Conservation (phyloP, 92 coral and sea anemone species). For the Siderastrea siderea region DNA sequence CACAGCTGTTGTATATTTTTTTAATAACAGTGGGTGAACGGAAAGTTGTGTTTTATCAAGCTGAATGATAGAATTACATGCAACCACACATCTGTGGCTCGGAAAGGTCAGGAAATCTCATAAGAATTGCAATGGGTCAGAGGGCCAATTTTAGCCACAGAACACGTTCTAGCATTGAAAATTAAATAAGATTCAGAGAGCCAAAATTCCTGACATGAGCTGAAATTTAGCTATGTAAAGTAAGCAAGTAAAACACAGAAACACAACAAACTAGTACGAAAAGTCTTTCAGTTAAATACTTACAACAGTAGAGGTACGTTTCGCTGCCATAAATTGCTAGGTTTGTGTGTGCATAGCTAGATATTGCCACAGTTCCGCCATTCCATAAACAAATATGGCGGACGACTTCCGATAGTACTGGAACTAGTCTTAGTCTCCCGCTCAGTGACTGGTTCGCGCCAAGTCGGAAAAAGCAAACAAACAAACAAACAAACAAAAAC, state of each 20-base stretch:
- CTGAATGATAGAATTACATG: too few species aligned
- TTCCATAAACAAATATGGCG: conserved; percentile 34
- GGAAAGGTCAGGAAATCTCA: neutral
- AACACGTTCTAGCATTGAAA: too few species aligned
- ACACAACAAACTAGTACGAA: neutral
- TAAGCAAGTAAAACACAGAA: neutral
- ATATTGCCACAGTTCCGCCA: conserved; percentile 1
- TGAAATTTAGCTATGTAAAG: too few species aligned
- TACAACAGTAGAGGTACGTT: conserved; percentile 47
- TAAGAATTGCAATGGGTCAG: neutral
- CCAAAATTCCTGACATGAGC: too few species aligned
- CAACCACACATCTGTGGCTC: too few species aligned
- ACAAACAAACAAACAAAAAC: too few species aligned
- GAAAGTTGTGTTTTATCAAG: too few species aligned
- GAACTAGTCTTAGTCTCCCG: conserved; percentile 28
- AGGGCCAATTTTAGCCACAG: too few species aligned
- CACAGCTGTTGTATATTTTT: too few species aligned
- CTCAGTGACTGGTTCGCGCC: neutral
- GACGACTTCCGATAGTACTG: conserved; percentile 4
- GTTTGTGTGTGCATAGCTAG: neutral
- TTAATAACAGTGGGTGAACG: too few species aligned
- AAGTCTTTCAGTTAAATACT: neutral
- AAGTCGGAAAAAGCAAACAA: too few species aligned
- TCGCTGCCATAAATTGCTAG: conserved; percentile 24
- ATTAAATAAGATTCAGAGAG: too few species aligned